Base-by-base conservation (phyloP, 2,888 invertebrate species). In the Trachelus stipa region DNA sequence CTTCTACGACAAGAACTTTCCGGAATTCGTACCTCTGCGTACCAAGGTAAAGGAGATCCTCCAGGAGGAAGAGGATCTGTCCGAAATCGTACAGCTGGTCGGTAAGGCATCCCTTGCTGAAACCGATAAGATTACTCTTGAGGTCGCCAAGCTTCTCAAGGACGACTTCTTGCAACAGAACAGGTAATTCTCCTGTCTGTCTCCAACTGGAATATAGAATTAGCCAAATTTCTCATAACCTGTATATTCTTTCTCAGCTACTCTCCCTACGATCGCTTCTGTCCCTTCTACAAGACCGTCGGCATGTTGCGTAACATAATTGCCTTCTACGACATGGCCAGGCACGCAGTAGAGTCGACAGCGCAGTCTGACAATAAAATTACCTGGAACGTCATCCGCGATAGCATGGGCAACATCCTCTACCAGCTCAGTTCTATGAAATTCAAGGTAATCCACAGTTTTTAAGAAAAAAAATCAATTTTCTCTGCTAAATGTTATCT, bases 111-210 rank as follows among this genome's bases (percentile, higher is more conserved):
- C 99, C 0, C 94, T 99, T 82, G 99, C 99, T 11, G 99, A 99
- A 93, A 96, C 98, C 37, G 99, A 99, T 93, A 99, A 99, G 93
- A 99, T 99, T 92, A 99, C 99, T 0, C 94, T 99, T 80, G 99
- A 99, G 93, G 98, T 99, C 73, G 99, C 99, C 87, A 98, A 98
- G 92, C 93, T 99, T 86, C 94, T 99, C 82, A 99, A 99, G 92
- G 99, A 99, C 92, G 99, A 99, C 93, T 99, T 99, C 94, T 93
- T 99, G 90, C 99, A 99, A 92, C 99, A 99, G 93, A 99, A 99
- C 94, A 98, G 99, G 92, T 97, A 89, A 73, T 33, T 40, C 71
- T 30, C 71, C 71, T 31, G 11, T 3, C 33, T 34, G 31, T 31
- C 34, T 75, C 11, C 15, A 15, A 3, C 11, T 12, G 11, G 6